These are phyloP conservation scores for Amblyjoppa proteus DNA, from an alignment of 2,888 invertebrate species.

Conservation along the genomic window DNA sequence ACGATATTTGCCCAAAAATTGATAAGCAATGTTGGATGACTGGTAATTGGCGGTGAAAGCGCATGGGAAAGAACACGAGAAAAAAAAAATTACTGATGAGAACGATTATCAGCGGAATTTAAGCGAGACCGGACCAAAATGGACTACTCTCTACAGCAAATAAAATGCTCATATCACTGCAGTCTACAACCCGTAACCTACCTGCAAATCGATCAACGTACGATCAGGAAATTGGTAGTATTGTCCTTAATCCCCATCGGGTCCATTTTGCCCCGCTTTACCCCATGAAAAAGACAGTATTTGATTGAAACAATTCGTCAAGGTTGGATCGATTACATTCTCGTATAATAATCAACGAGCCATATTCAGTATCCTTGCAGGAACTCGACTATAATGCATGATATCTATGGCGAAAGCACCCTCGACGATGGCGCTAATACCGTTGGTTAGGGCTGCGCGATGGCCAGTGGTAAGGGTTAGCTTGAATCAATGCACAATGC, in stretches of 20 bases:
- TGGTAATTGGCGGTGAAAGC: not conserved
- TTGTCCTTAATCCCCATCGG: not conserved
- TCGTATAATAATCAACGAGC: not conserved
- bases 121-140: not conserved
- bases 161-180: not conserved
- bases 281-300: not conserved
- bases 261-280: not conserved
- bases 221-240: not conserved
- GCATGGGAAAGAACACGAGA: not conserved
- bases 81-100: not conserved
- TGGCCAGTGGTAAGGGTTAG: conserved; percentile 73
- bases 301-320: not conserved
- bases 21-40: conserved; percentile 3
- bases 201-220: not conserved
- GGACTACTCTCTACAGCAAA: not conserved
- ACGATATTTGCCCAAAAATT: not conserved
- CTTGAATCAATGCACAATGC: conserved; percentile 77
- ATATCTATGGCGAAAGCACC: conserved; percentile 41
- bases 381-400: conserved; percentile 22
- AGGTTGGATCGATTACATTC: conserved; percentile 5
- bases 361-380: conserved; percentile 4
- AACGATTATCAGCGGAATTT: not conserved
- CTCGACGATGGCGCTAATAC: conserved; percentile 54
- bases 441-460: conserved; percentile 67
- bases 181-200: not conserved